phyloP scores from a whole-genome alignment of 1,140 invertebrate genomes.

The Dryas iulia region DNA sequence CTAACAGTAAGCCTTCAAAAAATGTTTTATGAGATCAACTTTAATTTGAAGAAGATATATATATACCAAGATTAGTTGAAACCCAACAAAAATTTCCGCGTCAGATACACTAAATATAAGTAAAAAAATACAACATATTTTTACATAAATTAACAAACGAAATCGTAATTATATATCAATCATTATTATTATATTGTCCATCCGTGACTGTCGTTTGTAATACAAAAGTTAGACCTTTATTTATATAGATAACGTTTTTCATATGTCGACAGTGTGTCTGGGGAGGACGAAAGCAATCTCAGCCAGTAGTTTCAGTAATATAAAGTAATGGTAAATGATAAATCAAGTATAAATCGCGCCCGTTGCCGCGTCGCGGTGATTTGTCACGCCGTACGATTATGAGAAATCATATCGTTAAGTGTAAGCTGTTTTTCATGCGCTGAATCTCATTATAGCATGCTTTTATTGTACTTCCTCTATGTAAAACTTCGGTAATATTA shows the following conservation, averaged over 20 bases:
- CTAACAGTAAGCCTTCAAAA: too few species aligned
- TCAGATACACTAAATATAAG: too few species aligned
- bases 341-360: constrained; percentile 28
- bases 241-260: not conserved
- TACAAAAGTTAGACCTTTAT: not conserved
- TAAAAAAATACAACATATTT: too few species aligned
- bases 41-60: too few species aligned
- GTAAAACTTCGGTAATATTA: not conserved
- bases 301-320: constrained; percentile 8
- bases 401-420: constrained; percentile 13
- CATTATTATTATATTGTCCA: too few species aligned
- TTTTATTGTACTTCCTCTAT: constrained; percentile 7
- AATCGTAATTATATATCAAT: too few species aligned
- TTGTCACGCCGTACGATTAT: constrained; percentile 23
- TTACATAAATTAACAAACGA: too few species aligned
- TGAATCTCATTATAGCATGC: constrained; percentile 4
- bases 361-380: constrained; percentile 30
- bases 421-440: not conserved
- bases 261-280: constrained; percentile 21
- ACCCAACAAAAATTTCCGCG: too few species aligned
- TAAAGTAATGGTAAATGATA: constrained; percentile 25
- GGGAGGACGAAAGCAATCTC: constrained; percentile 20
- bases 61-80: too few species aligned
- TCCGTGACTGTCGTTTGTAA: not conserved
- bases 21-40: too few species aligned